Conservation (phyloP, 2,113 vertebrate species). For the Sarotherodon lohbergeri region DNA sequence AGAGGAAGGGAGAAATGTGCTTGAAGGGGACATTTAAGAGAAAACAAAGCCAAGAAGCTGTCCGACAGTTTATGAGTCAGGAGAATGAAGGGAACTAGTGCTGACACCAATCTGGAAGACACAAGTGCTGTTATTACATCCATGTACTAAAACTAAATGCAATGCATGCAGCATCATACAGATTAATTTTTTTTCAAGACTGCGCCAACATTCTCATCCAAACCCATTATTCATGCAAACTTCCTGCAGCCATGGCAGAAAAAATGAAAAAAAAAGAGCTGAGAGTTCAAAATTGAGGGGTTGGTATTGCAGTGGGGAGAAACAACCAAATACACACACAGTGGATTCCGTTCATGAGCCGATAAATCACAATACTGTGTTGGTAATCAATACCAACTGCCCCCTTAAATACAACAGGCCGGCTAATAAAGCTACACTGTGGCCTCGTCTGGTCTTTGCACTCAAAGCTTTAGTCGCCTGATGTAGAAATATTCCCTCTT, state of each 20-base stretch:
- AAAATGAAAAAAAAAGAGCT: not conserved
- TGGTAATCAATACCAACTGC: slow-evolving; percentile 15
- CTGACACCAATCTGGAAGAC: slow-evolving; percentile 26
- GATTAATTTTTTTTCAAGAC: not conserved
- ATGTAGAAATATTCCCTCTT: not conserved
- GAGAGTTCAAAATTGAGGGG: not conserved
- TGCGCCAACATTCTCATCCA: not conserved
- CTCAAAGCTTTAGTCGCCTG: not conserved
- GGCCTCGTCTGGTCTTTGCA: not conserved
- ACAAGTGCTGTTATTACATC: not conserved
- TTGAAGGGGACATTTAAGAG: slow-evolving; percentile 21
- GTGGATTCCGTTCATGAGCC: not conserved
- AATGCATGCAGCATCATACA: not conserved
- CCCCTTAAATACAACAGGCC: not conserved
- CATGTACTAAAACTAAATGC: not conserved
- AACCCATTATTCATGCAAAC: slow-evolving; percentile 1
- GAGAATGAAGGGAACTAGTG: slow-evolving; percentile 1
- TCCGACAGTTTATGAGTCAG: not conserved
- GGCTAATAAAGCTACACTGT: not conserved
- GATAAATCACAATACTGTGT: slow-evolving; percentile 4
- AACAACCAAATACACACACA: not conserved
- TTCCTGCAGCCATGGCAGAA: not conserved
- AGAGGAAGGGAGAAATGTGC: not conserved
- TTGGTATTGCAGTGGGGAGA: not conserved
- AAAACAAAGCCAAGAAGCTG: slow-evolving; percentile 24